phyloP scores from a whole-genome alignment of 2,888 invertebrate species.

The Drosophila greeni region DNA sequence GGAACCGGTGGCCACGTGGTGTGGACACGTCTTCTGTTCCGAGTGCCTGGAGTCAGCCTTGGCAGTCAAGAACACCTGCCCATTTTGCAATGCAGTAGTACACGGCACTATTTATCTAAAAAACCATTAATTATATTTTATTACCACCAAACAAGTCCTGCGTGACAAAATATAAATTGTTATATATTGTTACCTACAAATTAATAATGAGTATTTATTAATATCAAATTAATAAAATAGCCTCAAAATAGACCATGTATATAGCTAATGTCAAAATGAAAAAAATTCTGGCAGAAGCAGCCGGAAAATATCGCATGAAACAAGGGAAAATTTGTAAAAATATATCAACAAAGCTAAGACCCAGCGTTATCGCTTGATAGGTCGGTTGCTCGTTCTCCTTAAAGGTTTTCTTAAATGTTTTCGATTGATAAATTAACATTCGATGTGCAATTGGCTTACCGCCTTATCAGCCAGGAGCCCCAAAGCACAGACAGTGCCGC shows the following conservation, averaged over 20 bases:
- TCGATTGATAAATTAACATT: conserved; percentile 4
- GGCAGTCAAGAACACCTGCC: no score
- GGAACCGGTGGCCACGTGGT: no score
- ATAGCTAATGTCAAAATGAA: background rate
- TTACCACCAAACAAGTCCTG: no score
- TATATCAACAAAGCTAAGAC: background rate
- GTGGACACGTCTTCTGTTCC: no score
- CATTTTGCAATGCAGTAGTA: no score
- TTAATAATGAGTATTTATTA: no score
- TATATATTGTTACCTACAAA: no score
- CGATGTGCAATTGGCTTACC: conserved; percentile 18
- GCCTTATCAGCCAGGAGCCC: conserved; percentile 12
- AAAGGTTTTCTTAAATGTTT: background rate
- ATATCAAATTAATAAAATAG: background rate
- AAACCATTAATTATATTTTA: no score
- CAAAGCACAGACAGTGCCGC: background rate
- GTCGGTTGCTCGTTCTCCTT: background rate
- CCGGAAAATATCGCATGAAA: background rate
- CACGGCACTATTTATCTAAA: no score
- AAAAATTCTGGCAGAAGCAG: background rate
- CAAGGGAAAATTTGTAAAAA: background rate
- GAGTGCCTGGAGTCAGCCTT: no score
- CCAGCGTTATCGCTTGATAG: conserved; percentile 9
- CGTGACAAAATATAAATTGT: no score
- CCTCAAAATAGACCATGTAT: conserved; percentile 4